These are phyloP conservation scores for Drosophila tsacasi DNA, from an alignment of 1,140 invertebrate species.

Conservation along the genomic window DNA sequence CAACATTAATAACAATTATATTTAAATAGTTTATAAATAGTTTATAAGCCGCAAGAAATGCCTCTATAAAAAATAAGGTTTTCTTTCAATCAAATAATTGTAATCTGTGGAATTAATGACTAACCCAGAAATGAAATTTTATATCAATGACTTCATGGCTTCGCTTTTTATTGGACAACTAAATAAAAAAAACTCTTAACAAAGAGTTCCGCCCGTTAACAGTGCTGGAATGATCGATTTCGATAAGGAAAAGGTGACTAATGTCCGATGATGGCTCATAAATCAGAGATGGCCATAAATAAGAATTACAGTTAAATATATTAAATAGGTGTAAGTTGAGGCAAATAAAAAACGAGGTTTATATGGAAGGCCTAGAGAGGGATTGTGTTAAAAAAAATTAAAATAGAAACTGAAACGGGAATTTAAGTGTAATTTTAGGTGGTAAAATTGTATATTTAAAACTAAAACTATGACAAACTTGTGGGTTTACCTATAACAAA, in stretches of 20 bases:
- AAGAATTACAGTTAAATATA: constrained; percentile 15
- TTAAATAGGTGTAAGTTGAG: neutral
- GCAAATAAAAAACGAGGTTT: neutral
- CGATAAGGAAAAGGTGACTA: constrained; percentile 35
- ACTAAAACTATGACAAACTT: neutral
- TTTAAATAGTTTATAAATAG: neutral
- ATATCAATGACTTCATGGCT: constrained; percentile 18
- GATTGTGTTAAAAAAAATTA: neutral
- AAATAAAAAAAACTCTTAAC: constrained; percentile 17
- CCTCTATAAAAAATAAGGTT: neutral
- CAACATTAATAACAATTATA: neutral
- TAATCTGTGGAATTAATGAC: constrained; percentile 27
- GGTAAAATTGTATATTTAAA: neutral
- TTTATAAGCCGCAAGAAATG: neutral
- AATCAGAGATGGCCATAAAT: constrained; percentile 10
- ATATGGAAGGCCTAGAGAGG: neutral
- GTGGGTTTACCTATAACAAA: neutral
- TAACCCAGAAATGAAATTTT: constrained; percentile 18
- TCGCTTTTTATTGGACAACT: constrained; percentile 22
- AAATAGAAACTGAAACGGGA: neutral
- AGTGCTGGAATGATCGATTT: constrained; percentile 36
- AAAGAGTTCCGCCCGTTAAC: constrained; percentile 19
- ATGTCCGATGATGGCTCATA: constrained; percentile 24
- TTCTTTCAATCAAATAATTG: constrained; percentile 14
- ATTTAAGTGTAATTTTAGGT: neutral